Conservation (phyloP, 2,113 vertebrate genomes). For the Pogona vitticeps region DNA sequence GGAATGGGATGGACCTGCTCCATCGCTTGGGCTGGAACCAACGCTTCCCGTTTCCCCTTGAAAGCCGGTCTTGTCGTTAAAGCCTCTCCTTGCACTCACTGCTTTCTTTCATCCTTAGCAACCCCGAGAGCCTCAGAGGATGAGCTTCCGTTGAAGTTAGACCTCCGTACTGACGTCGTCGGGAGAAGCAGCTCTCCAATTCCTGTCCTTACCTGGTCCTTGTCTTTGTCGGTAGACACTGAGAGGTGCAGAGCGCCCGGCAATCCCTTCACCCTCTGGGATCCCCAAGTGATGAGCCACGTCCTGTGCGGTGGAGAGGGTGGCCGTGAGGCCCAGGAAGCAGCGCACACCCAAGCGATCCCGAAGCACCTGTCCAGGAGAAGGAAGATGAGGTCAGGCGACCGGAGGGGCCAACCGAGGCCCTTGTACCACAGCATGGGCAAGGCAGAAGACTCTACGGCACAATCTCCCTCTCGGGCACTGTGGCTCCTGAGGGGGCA, state of each 20-base stretch:
- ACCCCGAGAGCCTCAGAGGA: no score
- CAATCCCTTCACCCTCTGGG: constrained; percentile 62
- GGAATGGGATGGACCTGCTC: not conserved
- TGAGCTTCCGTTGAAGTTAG: no score
- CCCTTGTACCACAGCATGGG: not conserved
- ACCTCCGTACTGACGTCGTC: no score
- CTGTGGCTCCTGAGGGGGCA: no score
- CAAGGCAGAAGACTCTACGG: no score
- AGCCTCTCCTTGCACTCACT: not conserved
- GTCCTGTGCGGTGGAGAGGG: constrained; percentile 80
- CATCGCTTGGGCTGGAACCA: not conserved
- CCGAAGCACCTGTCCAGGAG: constrained; percentile 81
- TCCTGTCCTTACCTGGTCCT: constrained; percentile 78
- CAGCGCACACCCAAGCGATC: constrained; percentile 84
- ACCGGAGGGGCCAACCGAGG: no score
- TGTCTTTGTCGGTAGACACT: constrained; percentile 84
- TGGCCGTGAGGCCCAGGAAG: constrained; percentile 91
- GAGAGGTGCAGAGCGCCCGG: constrained; percentile 83
- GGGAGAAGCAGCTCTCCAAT: rapidly evolving
- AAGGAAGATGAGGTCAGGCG: not conserved
- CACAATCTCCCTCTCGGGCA: no score
- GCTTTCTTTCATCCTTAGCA: no score
- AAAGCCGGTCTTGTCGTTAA: not conserved
- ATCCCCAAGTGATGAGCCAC: constrained; percentile 85
- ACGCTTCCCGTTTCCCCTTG: no score